Evolutionary conservation across 1,140 invertebrate species (phyloP).

Genomic region (Drosophila melanogaster): DNA sequence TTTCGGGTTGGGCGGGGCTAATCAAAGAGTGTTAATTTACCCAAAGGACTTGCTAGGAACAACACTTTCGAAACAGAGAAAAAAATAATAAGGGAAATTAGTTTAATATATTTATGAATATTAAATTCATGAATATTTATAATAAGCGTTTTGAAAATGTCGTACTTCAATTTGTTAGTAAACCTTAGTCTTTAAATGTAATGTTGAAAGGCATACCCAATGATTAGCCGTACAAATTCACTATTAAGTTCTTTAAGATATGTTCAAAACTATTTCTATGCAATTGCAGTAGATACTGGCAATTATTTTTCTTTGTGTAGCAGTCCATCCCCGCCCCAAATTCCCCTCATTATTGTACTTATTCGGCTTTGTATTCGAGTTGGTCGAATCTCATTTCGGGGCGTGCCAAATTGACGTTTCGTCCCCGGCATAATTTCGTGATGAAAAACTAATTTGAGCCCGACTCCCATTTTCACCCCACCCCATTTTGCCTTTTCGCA

Average conservation of each 20-base stretch:
- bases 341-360: constrained; percentile 50
- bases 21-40: constrained; percentile 83
- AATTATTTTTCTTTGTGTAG: neutral
- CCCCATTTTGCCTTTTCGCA: neutral
- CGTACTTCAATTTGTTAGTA: too few relatives aligned
- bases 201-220: too few relatives aligned
- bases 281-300: too few relatives aligned
- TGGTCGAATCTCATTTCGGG: constrained; percentile 51
- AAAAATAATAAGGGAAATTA: neutral
- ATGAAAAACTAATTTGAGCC: constrained; percentile 75
- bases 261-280: too few relatives aligned
- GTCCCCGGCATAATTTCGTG: constrained; percentile 63
- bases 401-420: constrained; percentile 69
- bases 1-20: constrained; percentile 41
- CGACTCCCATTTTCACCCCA: constrained; percentile 18
- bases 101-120: too few relatives aligned
- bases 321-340: neutral
- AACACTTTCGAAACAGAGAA: constrained; percentile 18
- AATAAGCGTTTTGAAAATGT: too few relatives aligned
- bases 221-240: too few relatives aligned
- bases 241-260: neutral
- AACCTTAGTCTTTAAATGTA: neutral
- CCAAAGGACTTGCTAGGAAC: constrained; percentile 68
- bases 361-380: constrained; percentile 59
- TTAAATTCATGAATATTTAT: too few relatives aligned